Evolutionary conservation across 2,888 invertebrate species (phyloP), one percentile per base, ranked within the genome.

Genomic region (Caenorhabditis wallacei): DNA sequence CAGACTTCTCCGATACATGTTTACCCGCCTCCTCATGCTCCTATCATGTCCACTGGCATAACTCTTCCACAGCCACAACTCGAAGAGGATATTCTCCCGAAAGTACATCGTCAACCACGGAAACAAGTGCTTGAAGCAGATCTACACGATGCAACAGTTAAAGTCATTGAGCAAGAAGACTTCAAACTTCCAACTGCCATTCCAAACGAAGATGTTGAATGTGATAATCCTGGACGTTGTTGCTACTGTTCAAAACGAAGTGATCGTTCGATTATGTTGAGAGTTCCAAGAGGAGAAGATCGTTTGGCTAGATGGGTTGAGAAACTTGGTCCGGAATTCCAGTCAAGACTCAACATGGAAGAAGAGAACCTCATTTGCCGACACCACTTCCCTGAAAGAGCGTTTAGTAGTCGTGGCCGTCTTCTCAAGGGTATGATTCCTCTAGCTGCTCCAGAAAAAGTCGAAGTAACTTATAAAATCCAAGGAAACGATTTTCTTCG

Each of bases 401-500:
- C 74, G 1, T 81, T 81, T 37, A 69, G 74, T 37, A 75, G 46
- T 8, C 53, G 69, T 46, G 74, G 74, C 20, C 53, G 80, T 22
- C 59, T 81, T 51, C 18, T 70, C 13, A 81, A 70, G 40, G 79
- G 74, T 63, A 63, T 69, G 64, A 30, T 69, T 10, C 76, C 76
- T 5, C 4, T 18, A 5, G 43, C 48, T 26, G n/a, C 18, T n/a
- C 35, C 59, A 3, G 66, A 75, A 35, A 75, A 75, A 68, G 66
- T 75, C 10, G 66, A 48, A 3, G 11, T 20, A 1, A 66, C 75
- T 0, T 75, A 75, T 24, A 30, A 18, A 0, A 53, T 75, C 0
- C 20, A 57, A 22, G 57, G 46, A 7, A 24, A 48, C 26, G 51
- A 51, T 7, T 75, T 75, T 26, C 4, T 30, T 1, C 66, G 57